Percentiles rank a stretch among this genome's conserved stretches.
phyloP scores from a whole-genome alignment of 2,113 vertebrate genomes.

The Hippocampus guttulatus region DNA sequence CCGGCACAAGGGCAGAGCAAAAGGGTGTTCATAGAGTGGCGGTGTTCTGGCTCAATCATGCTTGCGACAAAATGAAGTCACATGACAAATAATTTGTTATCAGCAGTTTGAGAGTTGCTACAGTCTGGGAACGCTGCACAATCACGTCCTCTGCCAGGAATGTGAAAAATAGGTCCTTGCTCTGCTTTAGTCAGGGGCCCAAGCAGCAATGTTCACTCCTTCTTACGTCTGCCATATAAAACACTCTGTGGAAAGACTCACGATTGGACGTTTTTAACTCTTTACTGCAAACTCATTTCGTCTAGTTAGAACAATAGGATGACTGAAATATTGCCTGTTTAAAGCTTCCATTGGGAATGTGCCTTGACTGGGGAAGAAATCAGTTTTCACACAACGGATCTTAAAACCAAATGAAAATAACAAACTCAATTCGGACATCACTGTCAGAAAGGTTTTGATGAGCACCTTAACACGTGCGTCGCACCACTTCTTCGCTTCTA shows the following conservation, averaged over 20 bases:
- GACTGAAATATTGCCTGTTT: background rate
- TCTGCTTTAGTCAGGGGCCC: constrained; percentile 35
- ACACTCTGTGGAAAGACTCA: constrained; percentile 32
- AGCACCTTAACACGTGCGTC: background rate
- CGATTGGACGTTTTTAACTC: background rate
- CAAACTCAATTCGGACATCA: background rate
- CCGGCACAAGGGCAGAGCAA: background rate
- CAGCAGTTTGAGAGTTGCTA: constrained; percentile 38
- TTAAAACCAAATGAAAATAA: background rate
- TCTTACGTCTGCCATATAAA: constrained; percentile 25
- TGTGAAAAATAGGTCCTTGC: constrained; percentile 41
- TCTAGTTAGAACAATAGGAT: constrained; percentile 6
- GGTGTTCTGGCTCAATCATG: constrained; percentile 58
- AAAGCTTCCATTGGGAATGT: background rate
- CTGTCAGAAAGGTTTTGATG: background rate
- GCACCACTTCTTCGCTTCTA: background rate
- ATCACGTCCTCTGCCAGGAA: constrained; percentile 39
- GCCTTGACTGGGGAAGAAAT: background rate
- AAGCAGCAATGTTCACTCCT: constrained; percentile 23
- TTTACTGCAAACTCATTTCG: background rate
- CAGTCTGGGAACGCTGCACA: background rate
- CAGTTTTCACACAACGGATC: background rate
- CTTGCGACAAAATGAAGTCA: constrained; percentile 60
- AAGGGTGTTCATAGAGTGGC: constrained; percentile 33
- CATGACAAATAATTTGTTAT: constrained; percentile 67